A percentile compares a stretch with the other conserved stretches of the same genome.
Conservation (phyloP, 2,113 vertebrate species). For the Columba janthina region DNA sequence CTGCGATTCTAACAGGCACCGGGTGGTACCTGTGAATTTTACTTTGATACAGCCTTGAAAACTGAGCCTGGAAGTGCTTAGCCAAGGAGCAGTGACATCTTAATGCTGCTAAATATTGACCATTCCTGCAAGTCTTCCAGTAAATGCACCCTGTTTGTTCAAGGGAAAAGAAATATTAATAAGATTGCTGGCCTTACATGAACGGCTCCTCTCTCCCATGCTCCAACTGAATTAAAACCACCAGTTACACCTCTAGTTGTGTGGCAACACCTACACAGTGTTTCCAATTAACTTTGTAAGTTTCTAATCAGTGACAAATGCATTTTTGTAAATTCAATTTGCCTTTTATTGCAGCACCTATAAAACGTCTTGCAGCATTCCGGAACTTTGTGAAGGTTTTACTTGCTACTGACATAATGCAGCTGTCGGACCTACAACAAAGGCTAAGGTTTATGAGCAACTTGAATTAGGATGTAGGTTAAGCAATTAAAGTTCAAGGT, state of each 20-base stretch:
- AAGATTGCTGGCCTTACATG: background rate
- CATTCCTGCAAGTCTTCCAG: background rate
- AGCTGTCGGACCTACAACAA: constrained; percentile 96
- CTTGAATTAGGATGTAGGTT: constrained; percentile 97
- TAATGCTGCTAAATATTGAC: background rate
- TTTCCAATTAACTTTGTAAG: constrained; percentile 86
- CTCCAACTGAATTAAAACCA: constrained; percentile 72
- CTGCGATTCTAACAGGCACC: background rate
- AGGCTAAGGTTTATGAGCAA: constrained; percentile 89
- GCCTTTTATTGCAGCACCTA: constrained; percentile 81
- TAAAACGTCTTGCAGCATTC: constrained; percentile 97
- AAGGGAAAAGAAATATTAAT: background rate
- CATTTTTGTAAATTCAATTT: constrained; percentile 87
- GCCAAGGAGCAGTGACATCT: background rate
- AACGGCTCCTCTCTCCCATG: background rate
- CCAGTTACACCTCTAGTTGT: constrained; percentile 81
- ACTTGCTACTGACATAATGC: constrained; percentile 96
- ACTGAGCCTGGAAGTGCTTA: background rate
- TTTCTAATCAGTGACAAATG: constrained; percentile 86
- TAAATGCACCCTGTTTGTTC: background rate
- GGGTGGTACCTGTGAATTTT: background rate
- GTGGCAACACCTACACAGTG: constrained; percentile 84
- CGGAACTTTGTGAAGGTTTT: constrained; percentile 94
- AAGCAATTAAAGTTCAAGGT: constrained; percentile 92
- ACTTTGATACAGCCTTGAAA: background rate